Conservation (phyloP, 2,113 vertebrate species). For the Trogon surrucura region DNA sequence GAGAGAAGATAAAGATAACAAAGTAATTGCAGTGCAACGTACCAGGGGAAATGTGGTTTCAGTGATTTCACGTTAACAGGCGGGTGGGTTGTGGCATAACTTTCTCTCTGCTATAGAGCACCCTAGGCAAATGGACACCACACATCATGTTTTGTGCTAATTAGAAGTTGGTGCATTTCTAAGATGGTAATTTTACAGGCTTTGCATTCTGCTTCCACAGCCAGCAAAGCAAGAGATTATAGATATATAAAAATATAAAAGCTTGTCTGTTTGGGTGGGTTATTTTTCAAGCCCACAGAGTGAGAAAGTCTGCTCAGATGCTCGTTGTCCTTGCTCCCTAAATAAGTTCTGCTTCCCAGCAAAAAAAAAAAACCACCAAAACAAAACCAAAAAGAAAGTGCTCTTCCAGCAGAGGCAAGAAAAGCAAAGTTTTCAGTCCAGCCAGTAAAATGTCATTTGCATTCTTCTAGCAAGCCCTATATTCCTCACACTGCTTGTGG, state of each 20-base stretch:
- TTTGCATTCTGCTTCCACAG: conserved; percentile 17
- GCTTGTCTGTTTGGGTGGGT: neutral
- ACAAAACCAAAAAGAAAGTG: rapidly evolving
- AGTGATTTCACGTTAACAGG: neutral
- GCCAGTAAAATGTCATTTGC: neutral
- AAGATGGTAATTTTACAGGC: conserved; percentile 32
- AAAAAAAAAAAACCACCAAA: neutral
- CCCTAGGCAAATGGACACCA: neutral
- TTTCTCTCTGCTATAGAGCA: neutral
- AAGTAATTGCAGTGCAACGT: conserved; percentile 22
- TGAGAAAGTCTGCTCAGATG: neutral
- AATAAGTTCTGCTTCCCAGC: conserved; percentile 1
- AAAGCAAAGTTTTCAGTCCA: neutral
- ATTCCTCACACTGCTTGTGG: neutral
- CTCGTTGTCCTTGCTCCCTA: neutral
- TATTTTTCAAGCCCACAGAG: neutral
- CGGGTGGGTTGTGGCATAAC: neutral
- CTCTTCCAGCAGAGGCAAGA: neutral
- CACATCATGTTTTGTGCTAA: conserved; percentile 13
- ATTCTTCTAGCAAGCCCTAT: neutral
- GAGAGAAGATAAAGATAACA: conserved; percentile 13
- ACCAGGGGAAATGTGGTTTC: neutral
- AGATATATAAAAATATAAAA: neutral
- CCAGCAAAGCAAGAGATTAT: neutral
- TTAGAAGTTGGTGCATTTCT: conserved; percentile 23